Evolutionary conservation across 2,888 invertebrate genomes (phyloP).

Genomic region (Corythucha ciliata): DNA sequence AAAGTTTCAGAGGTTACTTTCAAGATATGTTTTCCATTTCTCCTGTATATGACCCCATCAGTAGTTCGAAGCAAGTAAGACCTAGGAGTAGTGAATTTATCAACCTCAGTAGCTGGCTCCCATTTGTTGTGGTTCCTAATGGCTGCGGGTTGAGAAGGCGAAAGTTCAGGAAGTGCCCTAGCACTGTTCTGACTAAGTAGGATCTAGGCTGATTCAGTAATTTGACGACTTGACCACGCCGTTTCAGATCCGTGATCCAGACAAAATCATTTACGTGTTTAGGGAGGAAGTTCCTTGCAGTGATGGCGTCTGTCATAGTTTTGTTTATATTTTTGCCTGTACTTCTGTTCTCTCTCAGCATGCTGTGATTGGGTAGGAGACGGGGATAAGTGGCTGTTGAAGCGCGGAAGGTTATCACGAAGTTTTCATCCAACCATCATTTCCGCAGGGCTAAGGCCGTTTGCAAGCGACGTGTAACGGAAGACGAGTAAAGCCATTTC

Average conservation of each 20-base stretch:
- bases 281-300: neutral
- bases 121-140: too few species aligned
- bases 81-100: too few species aligned
- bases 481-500: slow-evolving; percentile 8
- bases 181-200: too few species aligned
- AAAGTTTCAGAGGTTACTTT: too few species aligned
- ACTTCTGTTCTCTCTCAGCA: slow-evolving; percentile 5
- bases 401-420: slow-evolving; percentile 4
- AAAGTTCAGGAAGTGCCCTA: too few species aligned
- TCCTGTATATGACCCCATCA: too few species aligned
- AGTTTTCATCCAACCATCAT: slow-evolving; percentile 11
- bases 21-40: too few species aligned
- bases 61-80: too few species aligned
- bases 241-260: slow-evolving; percentile 8
- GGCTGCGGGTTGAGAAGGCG: too few species aligned
- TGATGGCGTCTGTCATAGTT: slow-evolving; percentile 9
- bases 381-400: too few species aligned
- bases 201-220: slow-evolving; percentile 10
- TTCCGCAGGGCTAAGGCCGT: neutral
- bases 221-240: slow-evolving; percentile 11
- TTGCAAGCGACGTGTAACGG: slow-evolving; percentile 1
- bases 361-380: too few species aligned
- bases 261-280: slow-evolving; percentile 7
- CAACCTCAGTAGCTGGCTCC: too few species aligned
- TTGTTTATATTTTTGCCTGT: slow-evolving; percentile 1